Conservation (phyloP, 1,140 invertebrate genomes). For the Dicyema japonicum region DNA sequence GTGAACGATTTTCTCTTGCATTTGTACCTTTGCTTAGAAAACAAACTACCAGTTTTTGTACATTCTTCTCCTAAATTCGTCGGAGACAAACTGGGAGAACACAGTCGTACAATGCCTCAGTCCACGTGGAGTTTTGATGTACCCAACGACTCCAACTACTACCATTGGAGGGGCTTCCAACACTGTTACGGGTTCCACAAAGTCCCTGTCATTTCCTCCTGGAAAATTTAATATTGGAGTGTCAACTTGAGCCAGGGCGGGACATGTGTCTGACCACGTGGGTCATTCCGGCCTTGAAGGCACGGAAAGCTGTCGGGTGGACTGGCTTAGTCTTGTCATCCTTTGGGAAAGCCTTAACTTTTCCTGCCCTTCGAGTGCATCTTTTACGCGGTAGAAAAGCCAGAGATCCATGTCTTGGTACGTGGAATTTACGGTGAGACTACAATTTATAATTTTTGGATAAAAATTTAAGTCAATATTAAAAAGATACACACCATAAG, state of each 20-base stretch:
- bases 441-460: no score
- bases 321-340: constrained; percentile 80
- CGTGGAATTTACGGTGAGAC: constrained; percentile 98
- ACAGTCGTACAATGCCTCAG: constrained; percentile 64
- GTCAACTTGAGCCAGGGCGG: constrained; percentile 85
- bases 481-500: no score
- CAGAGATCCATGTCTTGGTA: constrained; percentile 93
- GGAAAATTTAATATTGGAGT: no score
- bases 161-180: constrained; percentile 92
- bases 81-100: constrained; percentile 87
- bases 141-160: constrained; percentile 76
- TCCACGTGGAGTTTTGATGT: constrained; percentile 88
- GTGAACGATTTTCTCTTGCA: constrained; percentile 99
- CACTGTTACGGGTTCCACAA: constrained; percentile 89
- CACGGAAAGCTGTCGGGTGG: constrained; percentile 81
- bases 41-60: constrained; percentile 89
- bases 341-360: constrained; percentile 97
- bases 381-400: constrained; percentile 96
- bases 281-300: constrained; percentile 97
- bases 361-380: constrained; percentile 65
- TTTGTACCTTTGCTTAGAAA: constrained; percentile 45
- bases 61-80: constrained; percentile 82
- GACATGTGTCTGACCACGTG: constrained; percentile 93
- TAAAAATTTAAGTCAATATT: no score
- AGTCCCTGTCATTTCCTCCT: constrained; percentile 99